Evolutionary conservation across 1,140 invertebrate species (phyloP).

Genomic region (Berghia stephanieae): DNA sequence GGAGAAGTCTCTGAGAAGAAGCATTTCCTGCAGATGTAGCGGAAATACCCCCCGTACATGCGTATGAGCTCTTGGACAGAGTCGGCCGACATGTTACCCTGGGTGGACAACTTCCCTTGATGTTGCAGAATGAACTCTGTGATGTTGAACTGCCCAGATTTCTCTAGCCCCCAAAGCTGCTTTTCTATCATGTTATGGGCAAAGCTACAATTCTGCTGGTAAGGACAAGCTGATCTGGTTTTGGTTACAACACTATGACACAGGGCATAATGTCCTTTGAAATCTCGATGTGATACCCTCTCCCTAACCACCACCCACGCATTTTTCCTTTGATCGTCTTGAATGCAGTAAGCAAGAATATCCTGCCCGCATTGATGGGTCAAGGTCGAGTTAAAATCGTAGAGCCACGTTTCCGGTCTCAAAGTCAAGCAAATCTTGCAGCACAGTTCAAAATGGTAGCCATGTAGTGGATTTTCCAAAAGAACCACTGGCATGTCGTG

Average conservation of each 20-base stretch:
- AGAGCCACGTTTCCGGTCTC: constrained; percentile 39
- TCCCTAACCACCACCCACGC: constrained; percentile 53
- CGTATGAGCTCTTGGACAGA: background rate
- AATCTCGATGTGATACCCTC: constrained; percentile 53
- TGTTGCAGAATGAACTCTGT: constrained; percentile 57
- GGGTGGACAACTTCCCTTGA: constrained; percentile 28
- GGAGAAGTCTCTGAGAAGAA: constrained; percentile 46
- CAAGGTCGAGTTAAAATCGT: constrained; percentile 31
- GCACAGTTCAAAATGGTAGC: constrained; percentile 47
- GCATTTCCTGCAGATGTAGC: constrained; percentile 54
- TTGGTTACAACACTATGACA: constrained; percentile 48
- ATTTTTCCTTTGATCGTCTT: constrained; percentile 12
- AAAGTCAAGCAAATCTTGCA: constrained; percentile 51
- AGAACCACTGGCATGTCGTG: background rate
- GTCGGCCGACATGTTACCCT: constrained; percentile 43
- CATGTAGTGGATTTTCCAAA: constrained; percentile 45
- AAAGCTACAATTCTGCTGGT: constrained; percentile 57
- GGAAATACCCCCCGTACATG: constrained; percentile 33
- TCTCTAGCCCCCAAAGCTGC: constrained; percentile 57
- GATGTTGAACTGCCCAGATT: constrained; percentile 55
- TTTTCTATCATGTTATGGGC: constrained; percentile 59
- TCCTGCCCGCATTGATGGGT: constrained; percentile 55
- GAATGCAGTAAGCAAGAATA: constrained; percentile 46
- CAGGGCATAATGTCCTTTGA: constrained; percentile 50
- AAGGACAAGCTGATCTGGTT: constrained; percentile 41